Base-by-base conservation (phyloP, 2,797 vertebrate genomes). In the Cuniculus paca region DNA sequence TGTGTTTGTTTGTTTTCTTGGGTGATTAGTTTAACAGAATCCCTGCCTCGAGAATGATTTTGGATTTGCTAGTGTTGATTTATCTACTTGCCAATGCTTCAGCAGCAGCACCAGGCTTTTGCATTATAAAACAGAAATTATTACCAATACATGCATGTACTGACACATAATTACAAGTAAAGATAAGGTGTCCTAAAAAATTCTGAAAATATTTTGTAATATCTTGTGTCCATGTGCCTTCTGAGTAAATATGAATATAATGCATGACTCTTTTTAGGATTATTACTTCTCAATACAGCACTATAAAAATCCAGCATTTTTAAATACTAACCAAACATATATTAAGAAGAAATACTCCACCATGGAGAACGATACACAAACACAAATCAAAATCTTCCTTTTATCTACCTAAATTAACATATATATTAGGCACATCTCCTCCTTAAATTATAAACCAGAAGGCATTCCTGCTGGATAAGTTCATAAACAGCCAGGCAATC, bases 21-120 rank as follows among this genome's bases (percentile, higher is more conserved):
- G 36, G 75, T 95, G 90, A 98, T 97, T 97, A 96, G 89, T 95
- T 93, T 87, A 97, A 88, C 39, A 96, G 84, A 90, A 89, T 92
- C 78, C 79, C 82, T 84, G 86, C 96, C 82, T 94, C 45, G 17
- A 97, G 91, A 97, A 65, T 70, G 78, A 91, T 83, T 87, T 97
- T 97, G n/a, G 34, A 36, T 95, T 96, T 93, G 75, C 74, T 94
- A 42, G 86, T 58, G 48, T 61, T 96, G 82, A 98, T 96, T 89
- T 97, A 96, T 92, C 95, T 72, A 86, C 84, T 92, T 34, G 58
- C 78, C 97, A 75, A 88, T 31, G 90, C 74, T 96, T 80, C 14
- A 92, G 93, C 2, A 65, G 72, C 79, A 87, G 54, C 34, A 74
- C 34, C 50, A 89, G 89, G 63, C 81, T 93, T 81, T 87, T 92